Percentiles rank a stretch among this genome's conserved stretches.
Evolutionary conservation across 2,113 vertebrate species (phyloP).

Genomic region (Brachyistius frenatus): DNA sequence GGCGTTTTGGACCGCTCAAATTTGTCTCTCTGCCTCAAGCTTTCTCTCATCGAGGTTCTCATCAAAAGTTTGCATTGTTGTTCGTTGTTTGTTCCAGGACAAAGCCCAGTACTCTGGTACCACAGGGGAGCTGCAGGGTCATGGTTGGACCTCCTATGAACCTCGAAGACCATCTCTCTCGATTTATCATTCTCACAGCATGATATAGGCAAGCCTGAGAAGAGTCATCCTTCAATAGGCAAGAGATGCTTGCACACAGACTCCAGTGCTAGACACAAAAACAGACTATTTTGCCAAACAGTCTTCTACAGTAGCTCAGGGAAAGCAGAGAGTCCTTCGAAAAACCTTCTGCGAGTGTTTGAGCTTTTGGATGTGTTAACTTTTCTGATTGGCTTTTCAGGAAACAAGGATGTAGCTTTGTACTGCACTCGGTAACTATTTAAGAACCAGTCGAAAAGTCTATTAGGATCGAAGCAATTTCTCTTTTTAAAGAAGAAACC

Average conservation of each 20-base stretch:
- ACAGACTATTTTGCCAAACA: slow-evolving; percentile 42
- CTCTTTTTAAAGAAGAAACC: background rate
- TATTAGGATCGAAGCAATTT: background rate
- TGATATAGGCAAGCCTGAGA: slow-evolving; percentile 69
- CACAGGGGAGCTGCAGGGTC: slow-evolving; percentile 61
- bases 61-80: slow-evolving; percentile 51
- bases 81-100: slow-evolving; percentile 58
- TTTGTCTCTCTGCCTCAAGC: background rate
- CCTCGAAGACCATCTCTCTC: slow-evolving; percentile 55
- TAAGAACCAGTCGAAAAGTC: background rate
- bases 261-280: slow-evolving; percentile 45
- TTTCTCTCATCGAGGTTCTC: background rate
- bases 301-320: background rate
- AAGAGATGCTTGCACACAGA: slow-evolving; percentile 23
- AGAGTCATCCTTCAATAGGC: slow-evolving; percentile 79
- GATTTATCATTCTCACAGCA: slow-evolving; percentile 82
- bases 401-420: background rate
- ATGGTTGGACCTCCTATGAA: slow-evolving; percentile 57
- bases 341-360: slow-evolving; percentile 4
- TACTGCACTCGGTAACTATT: background rate
- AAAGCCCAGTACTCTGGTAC: slow-evolving; percentile 53
- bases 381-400: background rate
- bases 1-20: too few relatives aligned
- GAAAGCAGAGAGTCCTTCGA: slow-evolving; percentile 8
- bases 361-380: background rate